Conservation (phyloP, 1,140 invertebrate genomes). For the Nautilus pompilius region DNA sequence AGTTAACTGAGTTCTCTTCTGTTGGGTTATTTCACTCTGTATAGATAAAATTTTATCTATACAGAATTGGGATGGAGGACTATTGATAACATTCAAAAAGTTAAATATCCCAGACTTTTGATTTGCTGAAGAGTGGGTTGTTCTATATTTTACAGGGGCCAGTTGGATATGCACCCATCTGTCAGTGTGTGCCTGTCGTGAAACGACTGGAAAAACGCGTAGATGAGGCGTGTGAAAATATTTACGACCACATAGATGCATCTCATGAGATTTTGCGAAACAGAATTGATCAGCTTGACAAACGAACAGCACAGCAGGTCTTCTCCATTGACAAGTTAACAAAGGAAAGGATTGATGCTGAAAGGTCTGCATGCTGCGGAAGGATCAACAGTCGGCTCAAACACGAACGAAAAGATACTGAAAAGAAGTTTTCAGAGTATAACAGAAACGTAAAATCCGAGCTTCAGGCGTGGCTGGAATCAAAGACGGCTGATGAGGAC, state of each 20-base stretch:
- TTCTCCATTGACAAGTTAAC: constrained; percentile 45
- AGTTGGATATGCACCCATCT: constrained; percentile 81
- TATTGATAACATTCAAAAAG: too few relatives aligned
- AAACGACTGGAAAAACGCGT: constrained; percentile 81
- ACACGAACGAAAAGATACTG: constrained; percentile 25
- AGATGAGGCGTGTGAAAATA: constrained; percentile 78
- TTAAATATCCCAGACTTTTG: too few relatives aligned
- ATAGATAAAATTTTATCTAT: too few relatives aligned
- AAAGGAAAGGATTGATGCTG: constrained; percentile 30
- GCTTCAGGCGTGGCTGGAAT: constrained; percentile 41
- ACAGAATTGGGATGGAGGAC: too few relatives aligned
- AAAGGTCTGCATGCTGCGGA: constrained; percentile 29
- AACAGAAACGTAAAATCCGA: constrained; percentile 26
- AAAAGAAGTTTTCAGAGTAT: constrained; percentile 17
- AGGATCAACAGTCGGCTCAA: constrained; percentile 22
- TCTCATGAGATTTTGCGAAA: constrained; percentile 76
- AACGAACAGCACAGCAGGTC: constrained; percentile 72
- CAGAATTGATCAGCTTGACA: constrained; percentile 74
- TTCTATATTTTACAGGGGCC: constrained; percentile 64
- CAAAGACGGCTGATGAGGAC: constrained; percentile 35
- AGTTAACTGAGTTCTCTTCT: too few relatives aligned
- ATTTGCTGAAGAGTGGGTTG: too few relatives aligned
- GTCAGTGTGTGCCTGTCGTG: constrained; percentile 79
- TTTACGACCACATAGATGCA: constrained; percentile 78
- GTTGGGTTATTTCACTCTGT: too few relatives aligned